These are phyloP conservation scores for Anarhynchus alexandrinus DNA, from an alignment of 2,113 vertebrate species.

Conservation along the genomic window DNA sequence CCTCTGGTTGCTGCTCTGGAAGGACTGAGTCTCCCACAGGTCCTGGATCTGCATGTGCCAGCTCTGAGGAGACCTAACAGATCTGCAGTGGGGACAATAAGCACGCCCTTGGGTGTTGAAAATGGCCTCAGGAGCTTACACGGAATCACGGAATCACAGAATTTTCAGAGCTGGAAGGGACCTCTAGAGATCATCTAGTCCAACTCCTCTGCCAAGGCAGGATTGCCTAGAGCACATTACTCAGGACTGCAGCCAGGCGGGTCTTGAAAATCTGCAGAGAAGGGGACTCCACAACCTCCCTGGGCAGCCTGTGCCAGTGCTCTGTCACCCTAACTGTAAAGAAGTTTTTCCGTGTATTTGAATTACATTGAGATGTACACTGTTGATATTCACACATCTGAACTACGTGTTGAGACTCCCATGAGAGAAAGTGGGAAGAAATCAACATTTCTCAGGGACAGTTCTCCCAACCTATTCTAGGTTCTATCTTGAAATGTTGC, in stretches of 20 bases:
- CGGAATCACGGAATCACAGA: no score
- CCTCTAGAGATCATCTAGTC: no score
- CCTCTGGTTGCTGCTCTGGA: not conserved
- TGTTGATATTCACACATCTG: not conserved
- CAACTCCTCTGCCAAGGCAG: no score
- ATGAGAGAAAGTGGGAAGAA: not conserved
- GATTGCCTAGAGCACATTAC: no score
- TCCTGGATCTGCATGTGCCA: not conserved
- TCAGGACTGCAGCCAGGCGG: no score
- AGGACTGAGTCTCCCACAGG: fast-evolving
- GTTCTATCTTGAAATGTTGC: not conserved
- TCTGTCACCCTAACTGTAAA: no score
- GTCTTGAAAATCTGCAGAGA: no score
- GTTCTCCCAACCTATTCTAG: not conserved
- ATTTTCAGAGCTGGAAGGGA: no score
- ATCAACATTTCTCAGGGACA: not conserved
- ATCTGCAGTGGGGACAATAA: not conserved
- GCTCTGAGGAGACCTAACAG: not conserved
- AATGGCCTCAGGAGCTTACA: not conserved
- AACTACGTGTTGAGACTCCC: not conserved
- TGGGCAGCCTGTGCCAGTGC: no score
- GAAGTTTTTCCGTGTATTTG: no score
- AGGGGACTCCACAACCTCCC: no score
- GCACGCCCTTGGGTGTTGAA: not conserved
- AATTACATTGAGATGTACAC: not conserved